These are phyloP conservation scores for Polypedilum vanderplanki DNA, from an alignment of 1,140 invertebrate species.

Conservation along the genomic window DNA sequence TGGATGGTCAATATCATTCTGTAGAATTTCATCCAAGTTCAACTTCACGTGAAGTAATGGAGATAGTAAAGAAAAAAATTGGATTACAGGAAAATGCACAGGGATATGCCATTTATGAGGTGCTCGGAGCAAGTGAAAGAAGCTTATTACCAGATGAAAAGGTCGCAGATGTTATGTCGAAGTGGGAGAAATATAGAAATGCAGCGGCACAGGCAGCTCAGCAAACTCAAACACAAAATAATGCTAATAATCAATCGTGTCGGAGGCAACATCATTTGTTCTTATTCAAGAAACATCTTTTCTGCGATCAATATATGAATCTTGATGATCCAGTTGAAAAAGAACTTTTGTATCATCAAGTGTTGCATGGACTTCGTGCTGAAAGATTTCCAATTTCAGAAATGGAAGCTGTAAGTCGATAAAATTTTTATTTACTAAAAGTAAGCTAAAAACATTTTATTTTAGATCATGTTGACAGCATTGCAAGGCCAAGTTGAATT, in stretches of 20 bases:
- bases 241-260: slow-evolving; percentile 28
- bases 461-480: slow-evolving; percentile 84
- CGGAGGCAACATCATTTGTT: slow-evolving; percentile 56
- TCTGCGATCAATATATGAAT: slow-evolving; percentile 78
- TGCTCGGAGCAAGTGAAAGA: slow-evolving; percentile 68
- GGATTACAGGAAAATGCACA: slow-evolving; percentile 74
- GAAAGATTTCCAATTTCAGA: slow-evolving; percentile 86
- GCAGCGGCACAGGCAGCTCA: slow-evolving; percentile 50
- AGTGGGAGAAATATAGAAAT: slow-evolving; percentile 83
- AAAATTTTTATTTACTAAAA: slow-evolving; percentile 16
- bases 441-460: not conserved
- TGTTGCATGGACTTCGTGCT: slow-evolving; percentile 79
- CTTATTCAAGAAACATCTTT: slow-evolving; percentile 88
- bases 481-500: slow-evolving; percentile 88
- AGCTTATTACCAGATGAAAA: slow-evolving; percentile 79
- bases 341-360: slow-evolving; percentile 92
- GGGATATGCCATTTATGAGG: slow-evolving; percentile 53
- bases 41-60: slow-evolving; percentile 82
- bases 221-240: slow-evolving; percentile 36
- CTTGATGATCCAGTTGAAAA: slow-evolving; percentile 84
- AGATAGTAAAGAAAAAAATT: slow-evolving; percentile 86
- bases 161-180: slow-evolving; percentile 88
- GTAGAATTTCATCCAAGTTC: slow-evolving; percentile 92
- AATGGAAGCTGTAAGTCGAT: slow-evolving; percentile 76
- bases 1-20: slow-evolving; percentile 91